phyloP scores from a whole-genome alignment of 2,888 invertebrate genomes.

The Meiosimyza decipiens region DNA sequence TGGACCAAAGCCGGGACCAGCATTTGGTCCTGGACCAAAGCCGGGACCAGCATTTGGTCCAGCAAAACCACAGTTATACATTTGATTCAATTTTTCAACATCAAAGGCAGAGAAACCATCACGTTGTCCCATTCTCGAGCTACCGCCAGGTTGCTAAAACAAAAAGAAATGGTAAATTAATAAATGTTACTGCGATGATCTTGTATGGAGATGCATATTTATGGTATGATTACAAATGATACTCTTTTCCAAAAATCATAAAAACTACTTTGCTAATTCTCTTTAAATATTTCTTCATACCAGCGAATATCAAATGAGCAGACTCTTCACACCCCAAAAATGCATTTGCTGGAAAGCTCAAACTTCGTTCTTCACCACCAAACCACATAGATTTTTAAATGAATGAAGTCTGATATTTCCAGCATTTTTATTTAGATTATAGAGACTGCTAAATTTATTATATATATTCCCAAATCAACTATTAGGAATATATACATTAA shows the following conservation, averaged over 20 bases:
- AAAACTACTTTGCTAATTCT: no score
- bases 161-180: not conserved
- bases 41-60: not conserved
- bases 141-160: constrained; percentile 53
- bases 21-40: not conserved
- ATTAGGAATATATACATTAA: not conserved
- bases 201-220: not conserved
- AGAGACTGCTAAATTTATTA: no score
- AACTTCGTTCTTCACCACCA: not conserved
- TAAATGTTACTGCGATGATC: not conserved
- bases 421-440: no score
- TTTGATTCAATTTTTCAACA: constrained; percentile 77
- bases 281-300: no score
- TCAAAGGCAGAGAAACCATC: constrained; percentile 79
- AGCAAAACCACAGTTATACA: constrained; percentile 74
- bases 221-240: no score
- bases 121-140: constrained; percentile 76
- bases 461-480: no score
- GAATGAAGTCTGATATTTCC: no score
- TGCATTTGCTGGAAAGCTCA: not conserved
- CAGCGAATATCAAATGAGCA: no score
- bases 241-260: not conserved
- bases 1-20: constrained; percentile 27
- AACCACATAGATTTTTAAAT: no score
- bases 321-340: not conserved